These are phyloP conservation scores for Dorcus hopei DNA, from an alignment of 2,888 invertebrate genomes.

Conservation along the genomic window DNA sequence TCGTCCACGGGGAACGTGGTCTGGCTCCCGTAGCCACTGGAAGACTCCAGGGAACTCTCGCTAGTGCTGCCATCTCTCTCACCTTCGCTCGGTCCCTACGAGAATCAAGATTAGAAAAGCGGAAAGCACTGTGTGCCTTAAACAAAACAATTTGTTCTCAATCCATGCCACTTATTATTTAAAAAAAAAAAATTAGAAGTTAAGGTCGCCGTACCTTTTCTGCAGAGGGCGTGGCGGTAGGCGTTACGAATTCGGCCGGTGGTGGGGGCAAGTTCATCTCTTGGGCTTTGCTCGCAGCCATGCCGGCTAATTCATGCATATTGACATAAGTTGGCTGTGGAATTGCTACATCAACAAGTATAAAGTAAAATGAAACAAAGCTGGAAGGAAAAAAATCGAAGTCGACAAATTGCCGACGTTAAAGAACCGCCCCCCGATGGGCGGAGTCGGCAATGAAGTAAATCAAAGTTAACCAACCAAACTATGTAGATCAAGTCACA, in stretches of 20 bases:
- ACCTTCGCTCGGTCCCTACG: slow-evolving; percentile 39
- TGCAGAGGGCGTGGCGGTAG: slow-evolving; percentile 34
- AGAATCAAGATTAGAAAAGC: not conserved
- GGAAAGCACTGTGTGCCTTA: too few species aligned
- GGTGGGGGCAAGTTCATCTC: slow-evolving; percentile 59
- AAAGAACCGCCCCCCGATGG: not conserved
- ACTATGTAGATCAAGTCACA: too few species aligned
- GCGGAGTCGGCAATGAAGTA: not conserved
- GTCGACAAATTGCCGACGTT: too few species aligned
- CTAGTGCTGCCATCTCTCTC: slow-evolving; percentile 62
- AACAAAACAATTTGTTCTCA: too few species aligned
- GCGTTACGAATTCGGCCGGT: slow-evolving; percentile 50
- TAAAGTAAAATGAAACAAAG: not conserved
- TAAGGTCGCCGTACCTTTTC: slow-evolving; percentile 12
- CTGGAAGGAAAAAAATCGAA: too few species aligned
- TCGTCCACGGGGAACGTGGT: slow-evolving; percentile 66
- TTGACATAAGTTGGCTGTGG: slow-evolving; percentile 85
- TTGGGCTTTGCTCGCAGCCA: slow-evolving; percentile 74
- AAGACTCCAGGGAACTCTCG: slow-evolving; percentile 72
- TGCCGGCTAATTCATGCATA: slow-evolving; percentile 82
- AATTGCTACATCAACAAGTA: slow-evolving; percentile 47
- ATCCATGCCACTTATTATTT: too few species aligned
- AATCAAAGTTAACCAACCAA: not conserved
- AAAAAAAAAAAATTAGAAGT: too few species aligned
- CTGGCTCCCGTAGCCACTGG: slow-evolving; percentile 75